A percentile compares a stretch with the other conserved stretches of the same genome.
These are phyloP conservation scores for Brachystomella parvula DNA, from an alignment of 1,140 invertebrate species.

Conservation along the genomic window DNA sequence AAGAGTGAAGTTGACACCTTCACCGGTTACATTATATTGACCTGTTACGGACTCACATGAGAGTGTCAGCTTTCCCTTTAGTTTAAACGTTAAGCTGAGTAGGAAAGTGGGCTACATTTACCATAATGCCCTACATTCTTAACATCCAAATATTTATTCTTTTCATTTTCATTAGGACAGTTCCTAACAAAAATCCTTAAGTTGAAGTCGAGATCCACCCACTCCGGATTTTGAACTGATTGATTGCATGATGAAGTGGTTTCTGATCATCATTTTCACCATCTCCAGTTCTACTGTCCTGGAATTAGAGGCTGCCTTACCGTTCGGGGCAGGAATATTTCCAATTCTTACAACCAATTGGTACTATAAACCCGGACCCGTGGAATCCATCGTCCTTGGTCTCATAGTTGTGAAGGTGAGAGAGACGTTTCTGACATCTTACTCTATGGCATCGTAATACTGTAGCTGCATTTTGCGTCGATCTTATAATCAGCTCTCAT, in stretches of 20 bases:
- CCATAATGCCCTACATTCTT: background rate
- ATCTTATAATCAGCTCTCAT: background rate
- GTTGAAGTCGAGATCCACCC: background rate
- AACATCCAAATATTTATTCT: too few species aligned
- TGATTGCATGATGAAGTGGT: background rate
- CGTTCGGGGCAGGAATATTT: slow-evolving; percentile 15
- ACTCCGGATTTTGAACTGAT: background rate
- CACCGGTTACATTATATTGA: too few species aligned
- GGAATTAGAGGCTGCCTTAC: slow-evolving; percentile 7
- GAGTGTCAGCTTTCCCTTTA: too few species aligned
- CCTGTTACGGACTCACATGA: too few species aligned
- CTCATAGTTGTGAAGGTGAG: slow-evolving; percentile 26
- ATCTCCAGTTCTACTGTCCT: background rate
- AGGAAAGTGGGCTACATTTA: too few species aligned
- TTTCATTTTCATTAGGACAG: too few species aligned
- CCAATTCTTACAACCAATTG: slow-evolving; percentile 26
- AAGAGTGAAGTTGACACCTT: too few species aligned
- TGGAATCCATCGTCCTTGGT: slow-evolving; percentile 27
- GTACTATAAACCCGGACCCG: slow-evolving; percentile 31
- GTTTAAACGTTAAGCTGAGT: too few species aligned
- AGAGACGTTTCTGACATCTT: too few species aligned
- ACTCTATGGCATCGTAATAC: too few species aligned
- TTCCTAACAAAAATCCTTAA: slow-evolving; percentile 1
- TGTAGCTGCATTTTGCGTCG: too few species aligned
- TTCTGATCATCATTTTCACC: background rate